Conservation (phyloP, 2,797 vertebrate genomes). For the Rhinophrynus dorsalis region DNA sequence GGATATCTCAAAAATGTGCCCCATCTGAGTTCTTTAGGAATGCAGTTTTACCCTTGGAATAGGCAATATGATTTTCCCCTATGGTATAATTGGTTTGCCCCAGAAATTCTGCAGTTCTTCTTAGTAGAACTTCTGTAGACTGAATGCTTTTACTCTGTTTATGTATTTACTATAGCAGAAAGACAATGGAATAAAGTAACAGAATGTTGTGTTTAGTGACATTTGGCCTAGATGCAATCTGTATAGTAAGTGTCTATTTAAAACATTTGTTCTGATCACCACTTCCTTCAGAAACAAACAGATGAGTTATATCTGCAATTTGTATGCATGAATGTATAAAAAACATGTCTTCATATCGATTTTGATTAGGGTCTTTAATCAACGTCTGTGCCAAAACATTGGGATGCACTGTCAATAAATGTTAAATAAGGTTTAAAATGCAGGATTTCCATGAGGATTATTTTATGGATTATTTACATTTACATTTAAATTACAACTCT, state of each 20-base stretch:
- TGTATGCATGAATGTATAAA: slow-evolving; percentile 39
- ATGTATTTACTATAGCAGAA: too few species aligned
- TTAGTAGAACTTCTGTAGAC: too few species aligned
- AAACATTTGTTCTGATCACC: slow-evolving; percentile 11
- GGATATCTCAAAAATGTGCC: too few species aligned
- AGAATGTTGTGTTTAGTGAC: not conserved
- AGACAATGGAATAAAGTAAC: too few species aligned
- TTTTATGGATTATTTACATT: not conserved
- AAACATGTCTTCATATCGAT: slow-evolving; percentile 40
- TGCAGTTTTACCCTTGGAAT: too few species aligned
- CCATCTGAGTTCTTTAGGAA: too few species aligned
- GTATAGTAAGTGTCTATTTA: not conserved
- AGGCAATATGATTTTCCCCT: too few species aligned
- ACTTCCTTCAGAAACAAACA: slow-evolving; percentile 13
- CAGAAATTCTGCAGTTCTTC: too few species aligned
- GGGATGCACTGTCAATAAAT: slow-evolving; percentile 33
- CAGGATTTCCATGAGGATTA: not conserved
- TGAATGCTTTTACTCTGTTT: too few species aligned
- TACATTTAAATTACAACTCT: not conserved
- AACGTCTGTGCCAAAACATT: slow-evolving; percentile 29
- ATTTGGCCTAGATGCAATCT: not conserved
- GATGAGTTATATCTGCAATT: slow-evolving; percentile 27
- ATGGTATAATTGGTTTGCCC: too few species aligned
- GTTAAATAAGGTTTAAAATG: slow-evolving; percentile 29
- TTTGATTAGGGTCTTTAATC: slow-evolving; percentile 27